Percentiles rank a stretch among this genome's conserved stretches.
These are phyloP conservation scores for Apteryx owenii DNA, from an alignment of 2,113 vertebrate genomes.

Conservation along the genomic window DNA sequence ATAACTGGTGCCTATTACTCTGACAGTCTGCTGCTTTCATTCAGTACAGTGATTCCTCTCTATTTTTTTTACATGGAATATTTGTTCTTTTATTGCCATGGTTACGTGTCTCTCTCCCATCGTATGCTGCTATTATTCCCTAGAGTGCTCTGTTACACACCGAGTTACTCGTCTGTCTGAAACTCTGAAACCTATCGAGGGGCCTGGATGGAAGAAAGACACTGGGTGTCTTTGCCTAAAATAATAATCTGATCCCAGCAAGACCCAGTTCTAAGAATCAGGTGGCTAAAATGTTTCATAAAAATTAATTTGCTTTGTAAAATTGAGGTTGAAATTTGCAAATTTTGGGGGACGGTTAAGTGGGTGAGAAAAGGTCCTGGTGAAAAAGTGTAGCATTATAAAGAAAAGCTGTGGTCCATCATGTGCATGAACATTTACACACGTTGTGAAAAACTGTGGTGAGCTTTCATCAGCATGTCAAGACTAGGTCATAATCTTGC, in stretches of 20 bases:
- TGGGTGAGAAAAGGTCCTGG: background rate
- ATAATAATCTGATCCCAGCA: background rate
- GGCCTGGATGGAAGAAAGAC: background rate
- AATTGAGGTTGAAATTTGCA: background rate
- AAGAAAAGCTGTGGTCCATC: background rate
- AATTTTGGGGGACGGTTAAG: background rate
- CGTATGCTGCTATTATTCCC: constrained; percentile 19
- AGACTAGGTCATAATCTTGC: background rate
- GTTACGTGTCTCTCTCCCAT: background rate
- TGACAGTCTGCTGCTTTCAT: background rate
- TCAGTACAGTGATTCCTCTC: background rate
- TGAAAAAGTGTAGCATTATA: background rate
- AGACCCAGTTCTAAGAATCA: background rate
- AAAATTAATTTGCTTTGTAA: background rate
- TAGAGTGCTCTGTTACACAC: background rate
- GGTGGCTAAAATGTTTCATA: background rate
- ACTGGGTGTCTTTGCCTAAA: background rate
- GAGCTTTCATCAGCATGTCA: background rate
- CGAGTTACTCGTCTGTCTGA: background rate
- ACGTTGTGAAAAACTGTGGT: background rate
- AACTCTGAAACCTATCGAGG: background rate
- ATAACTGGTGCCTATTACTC: background rate
- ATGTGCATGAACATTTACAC: background rate
- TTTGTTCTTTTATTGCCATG: constrained; percentile 22
- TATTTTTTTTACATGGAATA: background rate